Base-by-base conservation (phyloP, 2,113 vertebrate genomes). In the Heterochromis multidens region DNA sequence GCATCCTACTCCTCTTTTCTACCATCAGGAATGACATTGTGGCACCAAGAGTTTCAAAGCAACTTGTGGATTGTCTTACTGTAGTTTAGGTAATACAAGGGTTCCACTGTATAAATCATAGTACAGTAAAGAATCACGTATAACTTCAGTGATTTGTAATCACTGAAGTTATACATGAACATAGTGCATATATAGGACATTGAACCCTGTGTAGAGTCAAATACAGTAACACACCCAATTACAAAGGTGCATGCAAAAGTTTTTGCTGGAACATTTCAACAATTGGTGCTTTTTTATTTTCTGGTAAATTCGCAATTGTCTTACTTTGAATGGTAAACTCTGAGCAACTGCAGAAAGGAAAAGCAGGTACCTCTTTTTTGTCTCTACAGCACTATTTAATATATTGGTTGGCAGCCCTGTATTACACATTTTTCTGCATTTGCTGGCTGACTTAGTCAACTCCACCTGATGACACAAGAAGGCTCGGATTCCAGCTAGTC, bases 81-180 rank as follows among this genome's bases (percentile, higher is more conserved):
- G 43, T 12, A 46, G 13, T 52, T 72, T 4, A 72, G 7, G 29
- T 5, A 29, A 31, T 72, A 17, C 1, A 5, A 2, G 0, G 40
- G 0, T 12, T n/a, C 7, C 16, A 49, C 0, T 72, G 67, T 49
- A 49, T 49, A 49, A 17, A 3, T 49, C 2, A 27, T 43, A 29
- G 40, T 27, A 12, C 16, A 29, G 40, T 27, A 70, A n/a, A 65
- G 0, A 65, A 40, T n/a, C 62, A 40, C 17, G 2, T 70, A 0
- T 40, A 3, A 12, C 37, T 43, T 43, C 23, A 46, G 1, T 70
- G 40, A 70, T 40, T 40, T 14, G 2, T 27, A 11, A 23, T 70
- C 23, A 46, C 65, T 11, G 10, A 40, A 37, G 12, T 43, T 3
- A 43, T 10, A 46, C 43, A 46, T 29, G 40, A 49, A 46, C 17